Evolutionary conservation across 2,888 invertebrate genomes (phyloP).

Genomic region (Panopea generosa): DNA sequence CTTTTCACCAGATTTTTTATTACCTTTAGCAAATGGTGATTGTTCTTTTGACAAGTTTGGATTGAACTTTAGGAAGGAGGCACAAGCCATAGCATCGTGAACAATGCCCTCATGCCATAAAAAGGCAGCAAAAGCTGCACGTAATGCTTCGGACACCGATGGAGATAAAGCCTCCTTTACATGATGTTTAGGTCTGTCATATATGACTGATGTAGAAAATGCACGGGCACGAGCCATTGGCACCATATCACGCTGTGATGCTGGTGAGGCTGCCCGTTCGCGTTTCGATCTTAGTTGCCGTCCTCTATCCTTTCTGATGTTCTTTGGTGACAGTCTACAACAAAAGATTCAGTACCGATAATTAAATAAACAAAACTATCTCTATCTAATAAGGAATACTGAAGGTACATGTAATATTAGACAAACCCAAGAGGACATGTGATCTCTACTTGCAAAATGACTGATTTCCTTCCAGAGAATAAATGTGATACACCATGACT

Average conservation of each 20-base stretch:
- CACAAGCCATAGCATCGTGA: slow-evolving; percentile 99
- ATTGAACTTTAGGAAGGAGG: slow-evolving; percentile 96
- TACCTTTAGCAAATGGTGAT: slow-evolving; percentile 76
- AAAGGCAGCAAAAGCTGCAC: slow-evolving; percentile 98
- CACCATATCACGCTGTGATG: slow-evolving; percentile 78
- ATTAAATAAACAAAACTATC: too few species aligned
- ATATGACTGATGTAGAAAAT: slow-evolving; percentile 74
- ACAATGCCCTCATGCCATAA: slow-evolving; percentile 99
- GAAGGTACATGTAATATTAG: too few species aligned
- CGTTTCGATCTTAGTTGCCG: slow-evolving; percentile 84
- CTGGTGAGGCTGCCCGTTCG: slow-evolving; percentile 84
- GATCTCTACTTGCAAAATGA: too few species aligned
- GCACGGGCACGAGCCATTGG: slow-evolving; percentile 75
- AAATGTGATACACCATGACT: too few species aligned
- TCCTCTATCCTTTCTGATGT: slow-evolving; percentile 87
- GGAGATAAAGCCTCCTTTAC: slow-evolving; percentile 95
- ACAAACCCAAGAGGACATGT: too few species aligned
- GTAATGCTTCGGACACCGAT: slow-evolving; percentile 94
- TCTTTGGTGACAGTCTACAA: slow-evolving; percentile 83
- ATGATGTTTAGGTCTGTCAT: slow-evolving; percentile 79
- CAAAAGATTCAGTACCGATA: too few species aligned
- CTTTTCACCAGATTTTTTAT: slow-evolving; percentile 66
- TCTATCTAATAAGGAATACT: too few species aligned
- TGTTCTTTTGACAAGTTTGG: slow-evolving; percentile 84
- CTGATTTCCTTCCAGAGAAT: too few species aligned